Percentiles rank a stretch among this genome's conserved stretches.
Evolutionary conservation across 2,888 invertebrate species (phyloP).

Genomic region (Sicus ferrugineus): DNA sequence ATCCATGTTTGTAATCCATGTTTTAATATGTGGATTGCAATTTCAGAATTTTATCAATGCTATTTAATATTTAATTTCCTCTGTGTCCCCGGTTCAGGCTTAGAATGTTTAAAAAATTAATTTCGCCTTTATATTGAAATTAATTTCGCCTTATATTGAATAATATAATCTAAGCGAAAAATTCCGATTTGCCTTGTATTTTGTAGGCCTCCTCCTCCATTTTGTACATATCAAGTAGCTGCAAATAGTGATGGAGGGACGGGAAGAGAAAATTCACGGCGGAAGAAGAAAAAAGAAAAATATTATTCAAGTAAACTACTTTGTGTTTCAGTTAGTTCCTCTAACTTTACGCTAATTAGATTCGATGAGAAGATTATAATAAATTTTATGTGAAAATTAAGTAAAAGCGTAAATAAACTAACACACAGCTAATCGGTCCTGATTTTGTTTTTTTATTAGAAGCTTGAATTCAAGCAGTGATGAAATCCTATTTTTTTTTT

Average conservation of each 20-base stretch:
- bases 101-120: conserved; percentile 34
- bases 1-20: conserved; percentile 29
- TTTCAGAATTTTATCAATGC: conserved; percentile 36
- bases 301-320: too few relatives aligned
- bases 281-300: conserved; percentile 15
- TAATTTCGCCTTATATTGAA: neutral
- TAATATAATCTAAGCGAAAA: conserved; percentile 77
- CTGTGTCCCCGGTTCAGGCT: conserved; percentile 31
- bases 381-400: neutral
- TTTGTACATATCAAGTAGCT: conserved; percentile 93
- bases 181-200: conserved; percentile 86
- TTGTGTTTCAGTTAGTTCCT: too few relatives aligned
- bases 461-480: too few relatives aligned
- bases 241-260: conserved; percentile 42
- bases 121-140: conserved; percentile 8
- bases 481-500: too few relatives aligned
- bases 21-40: conserved; percentile 48
- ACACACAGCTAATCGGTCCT: too few relatives aligned
- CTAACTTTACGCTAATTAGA: too few relatives aligned
- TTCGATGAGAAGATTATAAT: too few relatives aligned
- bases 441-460: too few relatives aligned
- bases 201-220: conserved; percentile 92
- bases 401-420: neutral
- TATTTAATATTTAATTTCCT: too few relatives aligned
- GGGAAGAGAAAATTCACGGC: neutral